These are phyloP conservation scores for Tiphia femorata DNA, from an alignment of 2,888 invertebrate genomes.

Conservation along the genomic window DNA sequence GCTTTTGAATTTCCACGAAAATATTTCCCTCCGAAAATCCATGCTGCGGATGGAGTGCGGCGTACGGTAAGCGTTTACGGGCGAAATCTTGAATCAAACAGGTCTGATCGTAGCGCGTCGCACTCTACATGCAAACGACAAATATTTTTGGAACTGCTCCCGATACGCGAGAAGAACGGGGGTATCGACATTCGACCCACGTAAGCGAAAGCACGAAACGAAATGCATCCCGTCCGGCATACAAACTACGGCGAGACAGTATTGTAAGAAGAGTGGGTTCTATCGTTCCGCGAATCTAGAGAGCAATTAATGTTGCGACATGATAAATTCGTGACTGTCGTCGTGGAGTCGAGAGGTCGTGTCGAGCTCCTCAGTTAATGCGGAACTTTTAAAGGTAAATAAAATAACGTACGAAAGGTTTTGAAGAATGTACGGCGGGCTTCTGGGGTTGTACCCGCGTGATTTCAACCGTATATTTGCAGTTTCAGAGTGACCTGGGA, in stretches of 20 bases:
- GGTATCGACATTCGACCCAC: slow-evolving; percentile 21
- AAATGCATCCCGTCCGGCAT: not conserved
- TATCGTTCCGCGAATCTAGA: not conserved
- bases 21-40: slow-evolving; percentile 6
- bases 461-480: too few species aligned
- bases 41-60: not conserved
- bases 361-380: too few species aligned
- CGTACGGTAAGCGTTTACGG: not conserved
- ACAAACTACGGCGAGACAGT: slow-evolving; percentile 10
- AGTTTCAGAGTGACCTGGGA: too few species aligned
- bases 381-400: too few species aligned
- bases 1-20: slow-evolving; percentile 18
- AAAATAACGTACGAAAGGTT: too few species aligned
- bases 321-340: too few species aligned
- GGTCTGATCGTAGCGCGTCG: not conserved
- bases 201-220: slow-evolving; percentile 14
- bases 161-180: too few species aligned
- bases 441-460: too few species aligned
- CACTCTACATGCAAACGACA: slow-evolving; percentile 18
- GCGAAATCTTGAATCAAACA: not conserved
- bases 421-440: too few species aligned
- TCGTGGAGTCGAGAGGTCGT: too few species aligned
- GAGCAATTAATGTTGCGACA: too few species aligned
- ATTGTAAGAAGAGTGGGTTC: slow-evolving; percentile 15
- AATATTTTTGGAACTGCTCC: slow-evolving; percentile 7